Evolutionary conservation across 2,113 vertebrate species (phyloP).

Genomic region (Bubo bubo): DNA sequence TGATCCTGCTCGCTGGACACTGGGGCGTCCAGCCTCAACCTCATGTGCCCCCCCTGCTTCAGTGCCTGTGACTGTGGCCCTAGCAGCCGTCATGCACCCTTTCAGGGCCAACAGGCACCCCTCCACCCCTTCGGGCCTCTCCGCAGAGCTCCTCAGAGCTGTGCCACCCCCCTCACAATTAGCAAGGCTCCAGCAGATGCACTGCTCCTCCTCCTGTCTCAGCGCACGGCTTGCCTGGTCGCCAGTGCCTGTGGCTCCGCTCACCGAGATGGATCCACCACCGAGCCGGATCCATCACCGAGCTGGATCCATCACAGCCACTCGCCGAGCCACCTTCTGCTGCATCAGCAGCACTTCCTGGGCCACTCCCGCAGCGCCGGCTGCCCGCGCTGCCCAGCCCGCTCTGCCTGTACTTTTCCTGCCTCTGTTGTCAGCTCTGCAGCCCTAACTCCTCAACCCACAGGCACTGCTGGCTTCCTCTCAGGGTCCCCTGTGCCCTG

Average conservation of each 20-base stretch:
- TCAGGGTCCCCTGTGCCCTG: neutral
- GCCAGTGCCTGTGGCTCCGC: neutral
- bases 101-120: neutral
- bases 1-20: neutral
- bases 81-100: neutral
- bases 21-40: neutral
- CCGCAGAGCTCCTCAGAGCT: neutral
- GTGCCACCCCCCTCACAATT: neutral
- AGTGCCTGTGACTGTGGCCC: neutral
- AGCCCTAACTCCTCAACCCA: neutral
- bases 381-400: neutral
- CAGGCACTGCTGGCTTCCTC: neutral
- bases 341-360: constrained; percentile 1
- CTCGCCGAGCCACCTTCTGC: neutral
- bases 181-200: neutral
- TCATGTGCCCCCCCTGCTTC: neutral
- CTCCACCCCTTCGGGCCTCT: neutral
- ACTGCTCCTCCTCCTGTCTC: neutral
- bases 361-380: neutral
- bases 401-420: constrained; percentile 1
- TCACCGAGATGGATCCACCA: neutral
- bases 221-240: neutral
- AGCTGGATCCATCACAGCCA: neutral
- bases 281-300: neutral
- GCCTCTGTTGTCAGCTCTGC: constrained; percentile 8